Conservation (phyloP, 30 jellyfish, hydroid and myxozoan genomes). For the Aurelia sp. region DNA sequence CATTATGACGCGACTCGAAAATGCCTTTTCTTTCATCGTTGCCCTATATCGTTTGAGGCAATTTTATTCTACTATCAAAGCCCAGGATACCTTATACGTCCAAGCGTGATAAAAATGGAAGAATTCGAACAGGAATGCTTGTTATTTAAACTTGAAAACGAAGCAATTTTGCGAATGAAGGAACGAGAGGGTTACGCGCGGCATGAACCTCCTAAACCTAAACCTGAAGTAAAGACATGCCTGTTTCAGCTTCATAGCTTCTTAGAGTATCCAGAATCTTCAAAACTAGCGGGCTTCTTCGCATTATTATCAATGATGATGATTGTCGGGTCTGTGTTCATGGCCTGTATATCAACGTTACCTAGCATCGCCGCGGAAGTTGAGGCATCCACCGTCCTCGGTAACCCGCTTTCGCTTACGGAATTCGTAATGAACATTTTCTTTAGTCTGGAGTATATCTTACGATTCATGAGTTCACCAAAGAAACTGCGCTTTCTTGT, state of each 20-base stretch:
- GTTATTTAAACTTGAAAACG: constrained; percentile 67
- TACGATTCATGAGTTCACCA: constrained; percentile 56
- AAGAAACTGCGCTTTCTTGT: constrained; percentile 26
- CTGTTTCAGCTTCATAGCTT: constrained; percentile 24
- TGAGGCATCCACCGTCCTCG: constrained; percentile 4
- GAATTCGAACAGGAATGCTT: constrained; percentile 82
- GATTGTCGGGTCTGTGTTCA: constrained; percentile 66
- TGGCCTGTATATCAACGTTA: constrained; percentile 82
- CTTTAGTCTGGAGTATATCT: constrained; percentile 48
- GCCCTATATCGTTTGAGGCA: constrained; percentile 90
- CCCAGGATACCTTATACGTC: constrained; percentile 81
- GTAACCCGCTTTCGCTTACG: constrained; percentile 33
- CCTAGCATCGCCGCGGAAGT: constrained; percentile 36
- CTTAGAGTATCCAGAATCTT: constrained; percentile 86
- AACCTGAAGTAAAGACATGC: neutral
- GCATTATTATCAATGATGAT: constrained; percentile 65
- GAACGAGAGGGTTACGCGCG: constrained; percentile 85
- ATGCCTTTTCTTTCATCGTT: constrained; percentile 63
- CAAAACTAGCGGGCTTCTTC: constrained; percentile 72
- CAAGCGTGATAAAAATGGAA: constrained; percentile 66
- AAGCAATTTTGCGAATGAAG: constrained; percentile 66
- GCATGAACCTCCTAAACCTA: constrained; percentile 32
- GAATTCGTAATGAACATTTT: constrained; percentile 63
- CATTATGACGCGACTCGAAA: constrained; percentile 26
- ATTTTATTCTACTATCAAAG: constrained; percentile 88